Percentiles rank a stretch among this genome's conserved stretches.
phyloP scores from a whole-genome alignment of 2,888 invertebrate species.

The Drosophila gaucha region DNA sequence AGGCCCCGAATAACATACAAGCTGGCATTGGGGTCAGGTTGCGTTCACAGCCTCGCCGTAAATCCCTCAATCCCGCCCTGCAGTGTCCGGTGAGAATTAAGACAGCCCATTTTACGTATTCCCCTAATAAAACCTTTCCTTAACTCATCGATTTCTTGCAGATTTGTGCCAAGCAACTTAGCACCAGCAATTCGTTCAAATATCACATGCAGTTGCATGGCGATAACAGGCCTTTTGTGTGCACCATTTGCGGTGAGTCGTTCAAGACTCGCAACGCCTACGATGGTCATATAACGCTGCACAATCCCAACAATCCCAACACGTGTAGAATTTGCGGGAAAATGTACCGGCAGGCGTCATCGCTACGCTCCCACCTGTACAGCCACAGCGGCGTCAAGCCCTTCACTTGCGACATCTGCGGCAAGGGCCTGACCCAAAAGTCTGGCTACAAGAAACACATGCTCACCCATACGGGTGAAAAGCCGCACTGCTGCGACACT shows the following conservation, averaged over 20 bases:
- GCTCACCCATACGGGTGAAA: conserved; percentile 84
- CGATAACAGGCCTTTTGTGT: conserved; percentile 81
- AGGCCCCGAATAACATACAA: not conserved
- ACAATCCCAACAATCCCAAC: conserved; percentile 83
- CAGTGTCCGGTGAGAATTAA: conserved; percentile 63
- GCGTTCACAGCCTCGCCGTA: conserved; percentile 15
- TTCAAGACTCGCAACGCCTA: conserved; percentile 84
- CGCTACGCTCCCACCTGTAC: conserved; percentile 81
- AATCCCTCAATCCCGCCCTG: conserved; percentile 60
- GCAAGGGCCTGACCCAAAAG: conserved; percentile 84
- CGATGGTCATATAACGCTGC: conserved; percentile 83
- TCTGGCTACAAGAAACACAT: conserved; percentile 84
- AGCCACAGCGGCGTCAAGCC: conserved; percentile 83
- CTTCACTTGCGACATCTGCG: conserved; percentile 82
- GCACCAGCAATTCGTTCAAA: conserved; percentile 82
- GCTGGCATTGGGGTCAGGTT: not conserved
- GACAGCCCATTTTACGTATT: too few relatives aligned
- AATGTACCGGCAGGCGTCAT: conserved; percentile 82
- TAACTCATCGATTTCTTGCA: conserved; percentile 23
- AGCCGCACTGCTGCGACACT: conserved; percentile 81
- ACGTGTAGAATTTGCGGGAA: conserved; percentile 82
- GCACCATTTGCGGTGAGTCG: conserved; percentile 82
- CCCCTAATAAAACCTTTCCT: too few relatives aligned
- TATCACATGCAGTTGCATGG: conserved; percentile 84
- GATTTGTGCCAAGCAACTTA: conserved; percentile 82